phyloP scores from a whole-genome alignment of 2,113 vertebrate species.

The mouse (Mus musculus) region DNA sequence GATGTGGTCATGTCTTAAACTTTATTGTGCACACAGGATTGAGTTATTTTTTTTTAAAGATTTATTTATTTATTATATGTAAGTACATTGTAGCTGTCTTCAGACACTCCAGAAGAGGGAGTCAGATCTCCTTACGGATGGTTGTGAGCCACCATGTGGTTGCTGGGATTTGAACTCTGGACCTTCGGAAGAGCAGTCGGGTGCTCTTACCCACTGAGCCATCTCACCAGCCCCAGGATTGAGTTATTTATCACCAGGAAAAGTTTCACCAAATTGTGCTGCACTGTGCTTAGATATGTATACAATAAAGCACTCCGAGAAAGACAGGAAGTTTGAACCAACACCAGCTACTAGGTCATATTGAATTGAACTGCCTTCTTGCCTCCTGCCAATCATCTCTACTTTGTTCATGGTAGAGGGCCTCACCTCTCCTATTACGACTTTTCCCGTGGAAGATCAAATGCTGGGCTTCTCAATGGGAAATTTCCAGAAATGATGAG shows the following conservation, averaged over 20 bases:
- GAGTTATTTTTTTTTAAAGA: no score
- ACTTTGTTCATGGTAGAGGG: not conserved
- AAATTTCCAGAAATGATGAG: slow-evolving; percentile 37
- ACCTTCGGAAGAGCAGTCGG: no score
- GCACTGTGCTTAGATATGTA: no score
- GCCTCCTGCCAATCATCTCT: not conserved
- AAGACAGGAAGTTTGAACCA: not conserved
- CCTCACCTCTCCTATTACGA: not conserved
- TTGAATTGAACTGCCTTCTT: not conserved
- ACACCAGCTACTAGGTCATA: not conserved
- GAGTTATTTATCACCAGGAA: not conserved
- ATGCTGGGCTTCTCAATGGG: not conserved
- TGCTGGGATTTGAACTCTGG: no score
- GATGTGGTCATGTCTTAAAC: not conserved
- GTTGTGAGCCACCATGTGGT: no score
- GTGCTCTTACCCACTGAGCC: no score
- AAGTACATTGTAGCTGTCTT: no score
- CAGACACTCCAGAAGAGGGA: no score
- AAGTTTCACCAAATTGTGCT: not conserved
- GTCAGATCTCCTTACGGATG: no score
- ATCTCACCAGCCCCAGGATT: no score
- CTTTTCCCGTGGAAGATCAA: slow-evolving; percentile 39
- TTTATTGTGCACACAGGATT: not conserved
- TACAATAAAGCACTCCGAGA: not conserved
- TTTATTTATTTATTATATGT: no score